Base-by-base conservation (phyloP, 2,888 invertebrate species). In the Rotaria socialis region DNA sequence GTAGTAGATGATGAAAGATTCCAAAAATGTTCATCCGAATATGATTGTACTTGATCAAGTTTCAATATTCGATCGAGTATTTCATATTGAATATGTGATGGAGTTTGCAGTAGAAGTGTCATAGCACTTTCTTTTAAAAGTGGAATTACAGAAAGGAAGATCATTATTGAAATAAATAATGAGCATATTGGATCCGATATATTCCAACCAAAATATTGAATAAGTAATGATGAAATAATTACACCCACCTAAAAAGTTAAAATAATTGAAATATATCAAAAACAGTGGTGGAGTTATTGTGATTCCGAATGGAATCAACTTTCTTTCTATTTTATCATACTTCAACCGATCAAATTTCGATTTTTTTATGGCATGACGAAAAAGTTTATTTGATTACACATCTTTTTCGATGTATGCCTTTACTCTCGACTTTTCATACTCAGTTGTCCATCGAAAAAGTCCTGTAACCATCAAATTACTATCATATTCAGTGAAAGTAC, bases 101-200 rank as follows among this genome's bases (percentile, higher is more conserved):
- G 86, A 2, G 80, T 86, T 85, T 84, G 55, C n/a, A 86, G 35
- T 16, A 86, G 14, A 52, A 86, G 74, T 43, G 85, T 52, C 47
- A 75, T 85, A n/a, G 86, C 85, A 22, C 85, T 85, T 47, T 85
- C 84, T 67, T 84, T 85, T 10, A 87, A n/a, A 11, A 87, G 27
- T 4, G 93, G 93, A 85, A 92, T 89, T 6, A 93, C 93, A 88
- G 92, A 93, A 24, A 92, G 89, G 86, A 93, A 91, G 86, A 93
- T 93, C 88, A 93, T 90, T 5, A 91, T 88, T 3, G 93, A 92
- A 74, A 93, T 92, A 88, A 93, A 92, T n/a, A 93, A 88, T n/a
- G 93, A 93, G 88, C 93, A 93, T 67, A 93, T 90, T 1, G 93
- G 93, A 89, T 93, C 93, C 1, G 93, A 93, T 87, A 93, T 92